A percentile compares a stretch with the other conserved stretches of the same genome.
These are phyloP conservation scores for Morelia viridis DNA, from an alignment of 2,797 vertebrate species.

Conservation along the genomic window DNA sequence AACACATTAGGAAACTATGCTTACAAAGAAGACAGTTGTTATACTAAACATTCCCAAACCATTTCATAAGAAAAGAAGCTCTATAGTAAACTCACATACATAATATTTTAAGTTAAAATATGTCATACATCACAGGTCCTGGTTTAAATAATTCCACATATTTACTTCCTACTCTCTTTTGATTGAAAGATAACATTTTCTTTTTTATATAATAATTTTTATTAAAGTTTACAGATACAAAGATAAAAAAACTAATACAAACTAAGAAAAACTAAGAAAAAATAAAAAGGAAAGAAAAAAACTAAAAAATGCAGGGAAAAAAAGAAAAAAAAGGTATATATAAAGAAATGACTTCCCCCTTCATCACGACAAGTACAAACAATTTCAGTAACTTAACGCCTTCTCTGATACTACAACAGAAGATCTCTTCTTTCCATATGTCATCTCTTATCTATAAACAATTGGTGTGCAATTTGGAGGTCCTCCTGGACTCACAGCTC, in stretches of 20 bases:
- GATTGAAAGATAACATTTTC: neutral
- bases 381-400: too few relatives aligned
- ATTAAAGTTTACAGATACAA: too few relatives aligned
- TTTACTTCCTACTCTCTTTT: neutral
- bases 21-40: neutral
- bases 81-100: neutral
- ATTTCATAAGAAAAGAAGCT: neutral
- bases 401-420: too few relatives aligned
- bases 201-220: neutral
- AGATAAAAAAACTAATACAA: too few relatives aligned
- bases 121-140: neutral
- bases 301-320: too few relatives aligned
- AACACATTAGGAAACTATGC: neutral
- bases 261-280: too few relatives aligned
- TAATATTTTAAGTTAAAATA: conserved; percentile 17
- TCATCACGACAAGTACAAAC: too few relatives aligned
- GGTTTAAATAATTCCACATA: neutral
- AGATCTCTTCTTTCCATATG: too few relatives aligned
- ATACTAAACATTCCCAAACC: neutral
- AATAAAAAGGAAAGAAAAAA: too few relatives aligned
- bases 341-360: too few relatives aligned
- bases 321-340: too few relatives aligned
- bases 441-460: too few relatives aligned
- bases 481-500: neutral
- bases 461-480: neutral